Percentiles rank a stretch among this genome's conserved stretches.
These are phyloP conservation scores for Cataglyphis hispanica DNA, from an alignment of 1,140 invertebrate genomes.

Conservation along the genomic window DNA sequence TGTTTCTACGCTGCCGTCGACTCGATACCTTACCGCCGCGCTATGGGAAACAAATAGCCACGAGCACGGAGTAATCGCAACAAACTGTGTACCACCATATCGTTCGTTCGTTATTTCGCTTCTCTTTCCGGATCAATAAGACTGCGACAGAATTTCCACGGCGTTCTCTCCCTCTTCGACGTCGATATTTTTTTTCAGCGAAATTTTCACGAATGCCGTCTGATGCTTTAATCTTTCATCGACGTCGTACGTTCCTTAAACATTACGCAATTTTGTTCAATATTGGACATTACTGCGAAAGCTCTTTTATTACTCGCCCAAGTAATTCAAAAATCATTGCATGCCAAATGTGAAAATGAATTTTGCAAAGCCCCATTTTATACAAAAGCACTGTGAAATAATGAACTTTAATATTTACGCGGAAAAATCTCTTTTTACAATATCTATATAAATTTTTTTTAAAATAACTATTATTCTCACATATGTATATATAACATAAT, in stretches of 20 bases:
- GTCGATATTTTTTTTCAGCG: not conserved
- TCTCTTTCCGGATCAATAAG: constrained; percentile 49
- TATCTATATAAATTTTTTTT: not conserved
- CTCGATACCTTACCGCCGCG: constrained; percentile 30
- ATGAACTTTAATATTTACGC: constrained; percentile 4
- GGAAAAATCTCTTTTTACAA: not conserved
- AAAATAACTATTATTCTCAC: not conserved
- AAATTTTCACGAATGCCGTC: constrained; percentile 39
- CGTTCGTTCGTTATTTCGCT: constrained; percentile 53
- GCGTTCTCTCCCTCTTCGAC: not conserved
- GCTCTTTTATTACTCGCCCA: constrained; percentile 19
- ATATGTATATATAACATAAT: constrained; percentile 3
- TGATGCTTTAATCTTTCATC: constrained; percentile 6
- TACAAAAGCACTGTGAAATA: not conserved
- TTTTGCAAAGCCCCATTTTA: not conserved
- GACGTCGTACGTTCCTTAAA: constrained; percentile 1
- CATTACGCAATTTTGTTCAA: constrained; percentile 29
- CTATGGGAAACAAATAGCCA: constrained; percentile 59
- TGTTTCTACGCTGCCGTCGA: constrained; percentile 48
- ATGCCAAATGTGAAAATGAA: not conserved
- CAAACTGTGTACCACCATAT: constrained; percentile 42
- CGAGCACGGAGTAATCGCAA: constrained; percentile 53
- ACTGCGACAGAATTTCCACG: constrained; percentile 46
- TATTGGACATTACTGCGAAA: constrained; percentile 2
- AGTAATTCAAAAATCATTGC: not conserved